Percentiles rank a stretch among this genome's conserved stretches.
Evolutionary conservation across 2,797 vertebrate genomes (phyloP).

Genomic region (Xerus rutilus): DNA sequence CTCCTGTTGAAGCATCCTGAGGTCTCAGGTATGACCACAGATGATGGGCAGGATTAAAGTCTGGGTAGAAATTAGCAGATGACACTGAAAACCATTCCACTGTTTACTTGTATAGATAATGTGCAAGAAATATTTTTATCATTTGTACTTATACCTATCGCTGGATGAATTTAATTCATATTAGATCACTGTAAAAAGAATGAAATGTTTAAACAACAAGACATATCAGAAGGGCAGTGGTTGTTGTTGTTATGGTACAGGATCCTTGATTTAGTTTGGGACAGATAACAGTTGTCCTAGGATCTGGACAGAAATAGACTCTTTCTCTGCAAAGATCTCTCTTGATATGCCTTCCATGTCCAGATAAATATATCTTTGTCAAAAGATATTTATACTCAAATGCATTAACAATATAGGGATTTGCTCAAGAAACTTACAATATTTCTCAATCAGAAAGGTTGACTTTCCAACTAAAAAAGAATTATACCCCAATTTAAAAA

Average conservation of each 20-base stretch:
- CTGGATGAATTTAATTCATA: background rate
- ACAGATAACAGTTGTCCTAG: background rate
- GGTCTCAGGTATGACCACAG: slow-evolving; percentile 82
- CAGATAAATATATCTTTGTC: background rate
- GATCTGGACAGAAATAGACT: background rate
- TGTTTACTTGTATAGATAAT: background rate
- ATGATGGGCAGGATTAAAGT: background rate
- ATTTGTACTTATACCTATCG: background rate
- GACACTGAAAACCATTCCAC: background rate
- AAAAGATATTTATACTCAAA: slow-evolving; percentile 8
- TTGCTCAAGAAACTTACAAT: background rate
- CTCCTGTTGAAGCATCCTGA: slow-evolving; percentile 88
- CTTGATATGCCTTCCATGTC: background rate
- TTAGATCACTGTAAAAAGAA: background rate
- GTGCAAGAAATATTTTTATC: background rate
- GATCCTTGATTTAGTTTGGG: background rate
- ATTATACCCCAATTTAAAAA: background rate
- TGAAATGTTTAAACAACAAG: background rate
- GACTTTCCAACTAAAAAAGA: background rate
- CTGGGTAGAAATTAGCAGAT: background rate
- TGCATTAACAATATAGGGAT: background rate
- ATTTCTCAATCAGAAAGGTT: background rate
- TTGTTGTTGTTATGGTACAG: background rate
- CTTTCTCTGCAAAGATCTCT: background rate
- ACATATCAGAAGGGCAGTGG: background rate